Conservation (phyloP, 1,140 invertebrate species). For the Drosophila eugracilis region DNA sequence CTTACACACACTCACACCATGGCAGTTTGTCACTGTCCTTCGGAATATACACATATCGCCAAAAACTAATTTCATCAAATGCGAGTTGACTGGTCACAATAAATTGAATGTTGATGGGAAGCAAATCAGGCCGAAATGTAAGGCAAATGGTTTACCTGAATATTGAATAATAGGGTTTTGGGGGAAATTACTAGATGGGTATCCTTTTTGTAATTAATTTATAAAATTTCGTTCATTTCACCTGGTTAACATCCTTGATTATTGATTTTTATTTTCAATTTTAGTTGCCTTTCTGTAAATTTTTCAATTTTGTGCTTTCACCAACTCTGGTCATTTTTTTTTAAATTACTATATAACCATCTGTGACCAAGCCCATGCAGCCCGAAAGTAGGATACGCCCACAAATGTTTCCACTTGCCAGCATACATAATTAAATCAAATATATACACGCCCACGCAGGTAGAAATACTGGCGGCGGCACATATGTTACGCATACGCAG, state of each 20-base stretch:
- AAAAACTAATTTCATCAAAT: conserved; percentile 69
- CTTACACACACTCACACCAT: background rate
- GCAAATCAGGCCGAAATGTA: conserved; percentile 21
- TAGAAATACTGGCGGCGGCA: conserved; percentile 13
- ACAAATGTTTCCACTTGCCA: conserved; percentile 18
- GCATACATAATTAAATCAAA: conserved; percentile 58
- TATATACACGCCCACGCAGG: conserved; percentile 12
- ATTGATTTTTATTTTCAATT: background rate
- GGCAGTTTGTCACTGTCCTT: conserved; percentile 26
- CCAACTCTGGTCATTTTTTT: background rate
- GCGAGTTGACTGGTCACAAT: conserved; percentile 40
- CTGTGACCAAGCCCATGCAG: background rate
- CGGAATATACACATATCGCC: conserved; percentile 32
- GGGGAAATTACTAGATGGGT: background rate
- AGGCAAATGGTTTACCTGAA: background rate
- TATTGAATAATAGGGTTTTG: conserved; percentile 12
- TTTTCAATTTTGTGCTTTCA: background rate
- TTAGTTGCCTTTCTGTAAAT: background rate
- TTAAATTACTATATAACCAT: background rate
- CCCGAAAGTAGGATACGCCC: conserved; percentile 7
- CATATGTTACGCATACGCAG: conserved; percentile 63
- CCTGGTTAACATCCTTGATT: background rate
- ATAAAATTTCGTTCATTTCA: too few species aligned
- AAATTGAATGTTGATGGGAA: conserved; percentile 55
- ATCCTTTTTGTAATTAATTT: background rate